Percentiles rank a stretch among this genome's conserved stretches.
These are phyloP conservation scores for Tapirus indicus DNA, from an alignment of 2,797 vertebrate genomes.

Conservation along the genomic window DNA sequence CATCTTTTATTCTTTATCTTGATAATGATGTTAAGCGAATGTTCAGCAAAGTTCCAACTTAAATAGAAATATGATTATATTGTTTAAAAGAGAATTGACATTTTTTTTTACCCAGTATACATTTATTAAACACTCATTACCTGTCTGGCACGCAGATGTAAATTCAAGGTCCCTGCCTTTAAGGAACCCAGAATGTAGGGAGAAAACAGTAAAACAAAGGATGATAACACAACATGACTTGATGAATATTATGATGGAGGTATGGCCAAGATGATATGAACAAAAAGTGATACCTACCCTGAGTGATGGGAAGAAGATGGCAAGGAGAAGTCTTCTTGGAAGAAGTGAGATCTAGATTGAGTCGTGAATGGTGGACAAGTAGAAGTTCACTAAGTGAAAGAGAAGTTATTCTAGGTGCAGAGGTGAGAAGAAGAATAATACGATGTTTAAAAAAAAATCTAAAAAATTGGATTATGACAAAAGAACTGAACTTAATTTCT, in stretches of 20 bases:
- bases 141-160: background rate
- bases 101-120: background rate
- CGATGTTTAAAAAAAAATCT: background rate
- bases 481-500: conserved; percentile 1
- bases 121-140: background rate
- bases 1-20: background rate
- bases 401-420: background rate
- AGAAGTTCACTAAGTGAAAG: background rate
- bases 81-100: background rate
- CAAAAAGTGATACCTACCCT: background rate
- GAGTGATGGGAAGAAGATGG: background rate
- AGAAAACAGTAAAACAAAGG: background rate
- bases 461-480: background rate
- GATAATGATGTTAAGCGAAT: background rate
- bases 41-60: background rate
- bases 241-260: background rate
- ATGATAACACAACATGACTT: background rate
- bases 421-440: background rate
- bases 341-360: background rate
- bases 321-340: background rate
- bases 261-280: background rate
- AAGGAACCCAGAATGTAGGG: background rate
- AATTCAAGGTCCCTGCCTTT: background rate
- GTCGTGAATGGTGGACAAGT: background rate
- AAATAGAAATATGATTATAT: background rate